Percentiles rank a stretch among this genome's conserved stretches.
These are phyloP conservation scores for Xestobium rufovillosum DNA, from an alignment of 2,888 invertebrate species.

Conservation along the genomic window DNA sequence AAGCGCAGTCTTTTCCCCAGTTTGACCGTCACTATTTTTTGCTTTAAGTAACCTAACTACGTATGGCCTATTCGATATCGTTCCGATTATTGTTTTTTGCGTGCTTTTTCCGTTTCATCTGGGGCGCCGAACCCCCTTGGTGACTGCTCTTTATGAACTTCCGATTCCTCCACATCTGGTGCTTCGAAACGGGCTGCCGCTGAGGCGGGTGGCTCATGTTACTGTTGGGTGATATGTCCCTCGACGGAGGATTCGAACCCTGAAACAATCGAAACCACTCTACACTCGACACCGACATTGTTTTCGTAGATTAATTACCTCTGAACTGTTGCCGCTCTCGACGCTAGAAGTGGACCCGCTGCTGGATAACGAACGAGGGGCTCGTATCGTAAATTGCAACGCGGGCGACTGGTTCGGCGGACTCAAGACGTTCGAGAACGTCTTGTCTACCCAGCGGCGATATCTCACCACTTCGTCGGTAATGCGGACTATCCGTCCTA, in stretches of 20 bases:
- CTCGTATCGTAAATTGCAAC: conserved; percentile 24
- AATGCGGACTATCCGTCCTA: conserved; percentile 86
- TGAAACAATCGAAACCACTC: conserved; percentile 23
- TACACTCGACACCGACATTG: conserved; percentile 1
- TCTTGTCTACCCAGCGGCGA: conserved; percentile 58
- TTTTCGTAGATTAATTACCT: conserved; percentile 29
- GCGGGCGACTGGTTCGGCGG: conserved; percentile 25
- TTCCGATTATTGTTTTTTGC: no score
- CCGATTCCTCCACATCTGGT: conserved; percentile 12
- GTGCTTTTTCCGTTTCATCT: neutral
- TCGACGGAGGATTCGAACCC: conserved; percentile 40
- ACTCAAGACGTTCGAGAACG: conserved; percentile 26
- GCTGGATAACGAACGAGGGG: conserved; percentile 37
- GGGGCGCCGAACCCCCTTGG: conserved; percentile 21
- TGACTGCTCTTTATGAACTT: conserved; percentile 16
- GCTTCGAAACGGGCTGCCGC: conserved; percentile 14
- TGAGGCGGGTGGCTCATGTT: conserved; percentile 29
- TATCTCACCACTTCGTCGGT: conserved; percentile 86
- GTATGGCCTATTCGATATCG: conserved; percentile 3
- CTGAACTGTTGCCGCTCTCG: conserved; percentile 39
- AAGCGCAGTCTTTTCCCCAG: no score
- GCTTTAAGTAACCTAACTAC: neutral
- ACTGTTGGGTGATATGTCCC: conserved; percentile 40
- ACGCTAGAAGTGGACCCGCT: conserved; percentile 39
- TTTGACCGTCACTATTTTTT: no score